These are phyloP conservation scores for Lepetodrilus schrolli DNA, from an alignment of 2,888 invertebrate species.

Conservation along the genomic window DNA sequence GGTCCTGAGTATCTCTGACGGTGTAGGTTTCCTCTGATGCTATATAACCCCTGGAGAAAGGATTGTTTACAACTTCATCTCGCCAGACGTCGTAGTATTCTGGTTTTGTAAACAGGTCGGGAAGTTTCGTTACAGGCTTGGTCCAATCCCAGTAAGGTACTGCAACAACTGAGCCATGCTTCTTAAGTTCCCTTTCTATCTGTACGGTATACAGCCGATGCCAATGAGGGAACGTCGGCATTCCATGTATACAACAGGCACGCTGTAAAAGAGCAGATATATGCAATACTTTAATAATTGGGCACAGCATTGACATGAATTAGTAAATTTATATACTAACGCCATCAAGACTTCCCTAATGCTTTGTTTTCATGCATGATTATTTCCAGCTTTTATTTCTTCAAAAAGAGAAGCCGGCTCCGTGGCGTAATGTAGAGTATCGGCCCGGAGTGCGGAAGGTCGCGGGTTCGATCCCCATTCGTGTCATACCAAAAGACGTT, in stretches of 20 bases:
- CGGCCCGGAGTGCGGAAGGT: no score
- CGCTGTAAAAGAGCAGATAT: no score
- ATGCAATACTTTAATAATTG: no score
- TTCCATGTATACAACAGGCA: constrained; percentile 32
- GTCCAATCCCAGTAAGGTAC: constrained; percentile 53
- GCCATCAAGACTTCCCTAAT: no score
- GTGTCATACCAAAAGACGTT: no score
- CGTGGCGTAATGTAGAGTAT: no score
- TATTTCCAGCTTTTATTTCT: no score
- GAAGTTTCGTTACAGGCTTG: constrained; percentile 33
- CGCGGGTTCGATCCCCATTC: no score
- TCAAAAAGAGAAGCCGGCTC: no score
- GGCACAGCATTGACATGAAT: no score
- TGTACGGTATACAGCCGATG: constrained; percentile 33
- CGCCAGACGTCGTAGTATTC: constrained; percentile 46
- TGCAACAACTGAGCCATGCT: constrained; percentile 40
- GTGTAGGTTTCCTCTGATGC: constrained; percentile 39
- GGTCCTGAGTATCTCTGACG: constrained; percentile 39
- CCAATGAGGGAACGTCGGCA: constrained; percentile 33
- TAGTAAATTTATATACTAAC: no score
- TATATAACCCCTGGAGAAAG: constrained; percentile 38
- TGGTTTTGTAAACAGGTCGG: constrained; percentile 36
- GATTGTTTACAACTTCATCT: constrained; percentile 40
- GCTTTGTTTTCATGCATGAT: no score
- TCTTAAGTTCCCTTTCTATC: constrained; percentile 41